Evolutionary conservation across 2,113 vertebrate genomes (phyloP), one percentile per base, ranked within the genome.

Genomic region (Petroica traversi): DNA sequence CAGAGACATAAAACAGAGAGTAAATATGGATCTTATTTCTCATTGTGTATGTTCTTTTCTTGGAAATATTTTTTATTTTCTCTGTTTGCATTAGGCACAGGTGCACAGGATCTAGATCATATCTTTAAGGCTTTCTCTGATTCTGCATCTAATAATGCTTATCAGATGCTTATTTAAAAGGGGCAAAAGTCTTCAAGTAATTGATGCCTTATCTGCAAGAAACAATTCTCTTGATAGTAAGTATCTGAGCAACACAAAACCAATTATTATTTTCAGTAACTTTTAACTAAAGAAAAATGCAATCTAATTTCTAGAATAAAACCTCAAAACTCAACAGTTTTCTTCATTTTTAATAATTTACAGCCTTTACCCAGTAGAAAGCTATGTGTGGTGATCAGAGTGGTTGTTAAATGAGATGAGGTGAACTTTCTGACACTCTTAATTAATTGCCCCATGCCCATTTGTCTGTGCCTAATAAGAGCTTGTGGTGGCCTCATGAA

Each of bases 251-350:
- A 88, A 85, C 59, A 94, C 16, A 64, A 85, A 89, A 3, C 7
- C 24, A 81, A 85, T 92, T 78, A 91, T 73, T 95, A 89, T 94
- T 96, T 93, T 63, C 57, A 80, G 59, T 52, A 83, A 73, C 36
- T 92, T 96, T 93, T 88, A 89, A 94, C 55, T 46, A 69, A 87
- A 89, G 78, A 90, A 92, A 88, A 96, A 92, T 58, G 9, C 24
- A 67, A 88, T 88, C 62, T 79, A 78, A 91, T 91, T 89, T 67
- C 67, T 85, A 72, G n/a, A 40, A 63, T 77, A 89, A 95, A 97
- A 46, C 55, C 45, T 72, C 12, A 5, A 88, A 91, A 93, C 36
- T 90, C 72, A 84, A 89, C 15, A 38, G 40, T 93, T 92, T 74
- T n/a, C 5, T 84, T 93, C 12, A 69, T 31, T 87, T 80, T 80